Conservation (phyloP, 2,797 vertebrate genomes). For the Mormyrops attenuatus region DNA sequence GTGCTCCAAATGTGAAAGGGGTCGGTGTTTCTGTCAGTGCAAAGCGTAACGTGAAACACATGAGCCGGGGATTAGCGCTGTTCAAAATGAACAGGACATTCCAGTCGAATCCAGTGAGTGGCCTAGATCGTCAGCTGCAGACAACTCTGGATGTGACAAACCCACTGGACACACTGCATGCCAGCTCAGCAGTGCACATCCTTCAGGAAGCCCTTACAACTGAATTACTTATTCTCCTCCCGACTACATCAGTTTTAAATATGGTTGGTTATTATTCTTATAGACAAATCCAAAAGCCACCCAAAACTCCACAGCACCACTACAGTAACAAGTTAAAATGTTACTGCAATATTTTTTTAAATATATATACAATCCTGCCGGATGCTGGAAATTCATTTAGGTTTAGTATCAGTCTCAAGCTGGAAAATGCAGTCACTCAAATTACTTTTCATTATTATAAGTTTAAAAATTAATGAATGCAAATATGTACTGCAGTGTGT, state of each 20-base stretch:
- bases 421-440: not conserved
- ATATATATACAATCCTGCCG: not conserved
- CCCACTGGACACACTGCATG: not conserved
- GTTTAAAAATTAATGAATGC: not conserved
- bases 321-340: not conserved
- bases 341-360: not conserved
- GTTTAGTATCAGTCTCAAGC: not conserved
- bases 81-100: not conserved
- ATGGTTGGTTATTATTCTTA: not conserved
- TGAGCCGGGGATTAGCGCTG: not conserved
- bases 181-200: not conserved
- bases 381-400: not conserved
- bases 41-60: not conserved
- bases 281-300: not conserved
- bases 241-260: not conserved
- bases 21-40: not conserved
- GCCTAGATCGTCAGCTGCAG: not conserved
- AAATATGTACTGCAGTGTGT: not conserved
- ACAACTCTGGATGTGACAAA: not conserved
- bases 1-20: not conserved
- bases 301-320: not conserved
- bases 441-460: not conserved
- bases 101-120: not conserved
- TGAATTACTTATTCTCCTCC: not conserved
- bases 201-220: not conserved